Conservation (phyloP, 2,888 invertebrate species). For the Lacanobia wlatinum region DNA sequence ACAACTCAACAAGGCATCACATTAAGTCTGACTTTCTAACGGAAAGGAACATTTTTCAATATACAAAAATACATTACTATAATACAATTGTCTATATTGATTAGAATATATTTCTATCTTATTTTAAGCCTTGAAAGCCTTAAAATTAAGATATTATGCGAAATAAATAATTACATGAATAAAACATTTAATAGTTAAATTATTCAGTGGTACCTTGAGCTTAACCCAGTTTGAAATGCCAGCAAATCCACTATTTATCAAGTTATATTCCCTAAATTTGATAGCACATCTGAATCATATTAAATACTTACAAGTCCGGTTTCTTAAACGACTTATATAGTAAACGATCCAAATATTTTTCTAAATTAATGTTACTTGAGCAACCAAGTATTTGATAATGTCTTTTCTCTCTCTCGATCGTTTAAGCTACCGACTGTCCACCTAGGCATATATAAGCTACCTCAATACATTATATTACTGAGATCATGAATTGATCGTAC, state of each 20-base stretch:
- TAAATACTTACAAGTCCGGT: slow-evolving; percentile 45
- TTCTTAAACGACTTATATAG: slow-evolving; percentile 59
- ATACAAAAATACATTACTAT: slow-evolving; percentile 21
- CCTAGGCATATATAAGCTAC: slow-evolving; percentile 36
- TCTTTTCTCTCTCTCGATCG: slow-evolving; percentile 61
- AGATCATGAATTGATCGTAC: slow-evolving; percentile 61
- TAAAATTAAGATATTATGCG: slow-evolving; percentile 53
- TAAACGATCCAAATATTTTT: slow-evolving; percentile 49
- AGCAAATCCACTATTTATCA: slow-evolving; percentile 13
- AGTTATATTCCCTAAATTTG: slow-evolving; percentile 26
- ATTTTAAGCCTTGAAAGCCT: slow-evolving; percentile 36
- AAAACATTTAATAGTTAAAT: slow-evolving; percentile 20
- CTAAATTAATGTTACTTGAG: slow-evolving; percentile 65
- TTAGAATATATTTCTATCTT: slow-evolving; percentile 30
- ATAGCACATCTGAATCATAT: slow-evolving; percentile 38
- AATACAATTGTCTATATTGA: slow-evolving; percentile 35
- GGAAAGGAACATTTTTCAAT: slow-evolving; percentile 29
- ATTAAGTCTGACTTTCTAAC: background rate
- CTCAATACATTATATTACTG: slow-evolving; percentile 48
- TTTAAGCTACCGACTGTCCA: slow-evolving; percentile 61
- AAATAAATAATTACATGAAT: slow-evolving; percentile 44
- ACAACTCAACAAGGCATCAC: background rate
- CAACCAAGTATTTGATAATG: slow-evolving; percentile 59
- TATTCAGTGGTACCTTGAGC: slow-evolving; percentile 24
- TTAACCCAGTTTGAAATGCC: slow-evolving; percentile 6